phyloP scores from a whole-genome alignment of 2,888 invertebrate genomes.

The Acanthacorydalis orientalis region DNA sequence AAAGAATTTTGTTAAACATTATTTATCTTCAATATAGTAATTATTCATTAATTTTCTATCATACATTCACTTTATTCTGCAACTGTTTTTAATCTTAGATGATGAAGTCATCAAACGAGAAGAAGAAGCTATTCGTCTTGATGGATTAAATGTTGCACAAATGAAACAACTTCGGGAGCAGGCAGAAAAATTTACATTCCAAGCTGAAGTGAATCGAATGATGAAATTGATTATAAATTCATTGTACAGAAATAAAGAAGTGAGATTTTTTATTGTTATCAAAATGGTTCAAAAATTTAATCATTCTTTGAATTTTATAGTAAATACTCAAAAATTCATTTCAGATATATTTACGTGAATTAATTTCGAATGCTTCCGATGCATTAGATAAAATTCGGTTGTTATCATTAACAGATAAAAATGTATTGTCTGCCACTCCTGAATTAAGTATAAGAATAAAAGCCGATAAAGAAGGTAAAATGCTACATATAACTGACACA shows the following conservation, averaged over 20 bases:
- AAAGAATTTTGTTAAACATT: too few relatives aligned
- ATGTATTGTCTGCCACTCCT: slow-evolving; percentile 56
- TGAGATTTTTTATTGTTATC: slow-evolving; percentile 18
- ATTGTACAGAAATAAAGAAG: slow-evolving; percentile 95
- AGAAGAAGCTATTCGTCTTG: slow-evolving; percentile 91
- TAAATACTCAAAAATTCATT: slow-evolving; percentile 11
- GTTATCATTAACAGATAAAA: slow-evolving; percentile 74
- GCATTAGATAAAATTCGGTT: slow-evolving; percentile 96
- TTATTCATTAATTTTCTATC: too few relatives aligned
- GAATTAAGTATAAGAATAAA: slow-evolving; percentile 83
- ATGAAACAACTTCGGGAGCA: slow-evolving; percentile 79
- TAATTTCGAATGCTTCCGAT: slow-evolving; percentile 98
- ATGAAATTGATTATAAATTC: slow-evolving; percentile 99
- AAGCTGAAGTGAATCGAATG: slow-evolving; percentile 99
- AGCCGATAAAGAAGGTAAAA: slow-evolving; percentile 81
- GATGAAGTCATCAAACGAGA: slow-evolving; percentile 81
- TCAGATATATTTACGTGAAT: slow-evolving; percentile 87
- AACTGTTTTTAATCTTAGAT: slow-evolving; percentile 35
- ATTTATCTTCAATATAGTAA: too few relatives aligned
- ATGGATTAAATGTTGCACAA: slow-evolving; percentile 88
- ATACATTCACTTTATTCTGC: too few relatives aligned
- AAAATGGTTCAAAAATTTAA: too few relatives aligned
- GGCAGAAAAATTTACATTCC: slow-evolving; percentile 78
- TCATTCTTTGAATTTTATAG: too few relatives aligned
- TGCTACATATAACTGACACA: slow-evolving; percentile 87